Evolutionary conservation across 2,113 vertebrate genomes (phyloP), one percentile per base, ranked within the genome.

Genomic region (Haplochromis vanheusdeni): DNA sequence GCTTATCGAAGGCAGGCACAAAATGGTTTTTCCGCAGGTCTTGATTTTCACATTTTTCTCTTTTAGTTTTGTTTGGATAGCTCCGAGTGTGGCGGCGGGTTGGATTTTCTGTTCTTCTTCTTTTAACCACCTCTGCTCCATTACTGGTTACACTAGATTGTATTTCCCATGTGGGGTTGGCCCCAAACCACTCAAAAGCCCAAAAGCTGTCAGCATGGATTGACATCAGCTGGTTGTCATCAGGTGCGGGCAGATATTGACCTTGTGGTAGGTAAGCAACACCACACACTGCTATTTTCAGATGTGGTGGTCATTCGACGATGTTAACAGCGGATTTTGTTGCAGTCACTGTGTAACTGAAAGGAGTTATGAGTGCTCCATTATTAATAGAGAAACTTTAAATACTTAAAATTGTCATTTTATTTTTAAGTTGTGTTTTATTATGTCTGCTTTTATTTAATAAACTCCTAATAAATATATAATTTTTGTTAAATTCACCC

Each of bases 191-290:
- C 89, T 92, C 89, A 87, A 93, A 92, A 94, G 93, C 88, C 93
- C 93, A 89, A 93, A 94, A 90, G 89, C 91, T 91, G 93, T 95
- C 95, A 83, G 93, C 56, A 85, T 89, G 84, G 92, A 70, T 94
- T 89, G 81, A 81, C 82, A 93, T 95, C 93, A 94, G 83, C 58
- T 21, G 45, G 89, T 89, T 87, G 91, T 91, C 89, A 86, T 80
- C 89, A 31, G 89, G 88, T 80, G 75, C 82, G 31, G 89, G 86
- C 92, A 91, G 87, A 91, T 93, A 93, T 92, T 92, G 94, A 95
- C 92, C 94, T 91, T 93, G 91, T 65, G 90, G 91, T 87, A 54
- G 88, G 89, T 82, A 90, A 93, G 81, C 54, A 58, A 89, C 91
- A 91, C 91, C 90, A 16, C 85, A 56, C 62, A 9, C 23, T 5